Percentiles rank a stretch among this genome's conserved stretches.
Conservation (phyloP, 2,113 vertebrate genomes). For the Peromyscus californicus region DNA sequence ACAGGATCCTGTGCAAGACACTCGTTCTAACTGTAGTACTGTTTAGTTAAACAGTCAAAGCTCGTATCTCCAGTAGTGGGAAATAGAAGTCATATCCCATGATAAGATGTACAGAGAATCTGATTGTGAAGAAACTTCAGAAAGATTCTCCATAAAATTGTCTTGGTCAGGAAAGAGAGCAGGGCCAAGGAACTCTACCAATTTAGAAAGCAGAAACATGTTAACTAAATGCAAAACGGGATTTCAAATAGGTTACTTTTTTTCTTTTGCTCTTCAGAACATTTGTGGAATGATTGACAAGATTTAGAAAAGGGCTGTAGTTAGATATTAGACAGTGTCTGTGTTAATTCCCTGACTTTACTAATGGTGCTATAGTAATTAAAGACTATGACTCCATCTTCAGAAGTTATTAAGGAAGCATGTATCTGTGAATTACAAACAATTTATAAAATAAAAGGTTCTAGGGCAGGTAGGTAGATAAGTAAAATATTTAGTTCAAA, state of each 20-base stretch:
- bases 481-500: not conserved
- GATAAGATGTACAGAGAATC: not conserved
- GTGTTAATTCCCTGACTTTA: not conserved
- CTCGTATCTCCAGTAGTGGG: not conserved
- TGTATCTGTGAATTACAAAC: not conserved
- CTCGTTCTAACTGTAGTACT: not conserved
- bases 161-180: not conserved
- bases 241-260: not conserved
- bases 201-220: not conserved
- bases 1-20: not conserved
- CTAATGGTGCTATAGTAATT: not conserved
- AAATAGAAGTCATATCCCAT: not conserved
- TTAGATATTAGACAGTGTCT: not conserved
- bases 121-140: not conserved
- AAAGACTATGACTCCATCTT: not conserved
- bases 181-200: not conserved
- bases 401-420: not conserved
- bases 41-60: not conserved
- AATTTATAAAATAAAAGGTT: not conserved
- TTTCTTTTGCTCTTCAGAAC: not conserved
- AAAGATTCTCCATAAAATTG: not conserved
- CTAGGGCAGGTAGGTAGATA: not conserved
- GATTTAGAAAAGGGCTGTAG: not conserved
- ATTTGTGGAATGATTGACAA: not conserved
- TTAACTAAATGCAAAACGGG: not conserved